Conservation (phyloP, 1,140 invertebrate species). For the Drosophila trapezifrons region DNA sequence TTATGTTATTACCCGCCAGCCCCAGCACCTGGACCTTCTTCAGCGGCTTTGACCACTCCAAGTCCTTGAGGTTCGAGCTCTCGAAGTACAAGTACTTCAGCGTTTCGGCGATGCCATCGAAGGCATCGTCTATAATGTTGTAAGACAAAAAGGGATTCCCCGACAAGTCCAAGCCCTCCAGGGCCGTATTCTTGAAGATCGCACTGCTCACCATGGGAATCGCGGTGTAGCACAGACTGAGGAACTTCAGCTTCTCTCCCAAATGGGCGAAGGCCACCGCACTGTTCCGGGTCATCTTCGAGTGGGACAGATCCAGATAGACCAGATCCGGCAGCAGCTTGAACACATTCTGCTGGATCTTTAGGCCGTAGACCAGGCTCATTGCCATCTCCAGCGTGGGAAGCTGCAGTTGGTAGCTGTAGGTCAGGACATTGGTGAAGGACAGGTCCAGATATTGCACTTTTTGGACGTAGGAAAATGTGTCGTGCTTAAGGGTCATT, state of each 20-base stretch:
- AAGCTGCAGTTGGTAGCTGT: conserved; percentile 57
- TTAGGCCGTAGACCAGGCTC: conserved; percentile 67
- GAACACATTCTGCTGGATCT: conserved; percentile 79
- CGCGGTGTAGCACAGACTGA: conserved; percentile 85
- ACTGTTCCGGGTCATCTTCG: conserved; percentile 83
- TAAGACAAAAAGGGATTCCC: conserved; percentile 84
- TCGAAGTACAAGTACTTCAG: conserved; percentile 85
- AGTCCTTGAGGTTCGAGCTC: conserved; percentile 77
- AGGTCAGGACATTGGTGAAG: conserved; percentile 81
- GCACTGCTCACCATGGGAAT: conserved; percentile 75
- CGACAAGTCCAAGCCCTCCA: conserved; percentile 85
- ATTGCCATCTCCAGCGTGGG: conserved; percentile 60
- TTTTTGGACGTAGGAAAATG: conserved; percentile 81
- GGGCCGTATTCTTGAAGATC: conserved; percentile 82
- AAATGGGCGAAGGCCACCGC: conserved; percentile 80
- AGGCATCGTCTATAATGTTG: conserved; percentile 70
- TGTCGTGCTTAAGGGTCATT: conserved; percentile 75
- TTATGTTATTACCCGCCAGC: conserved; percentile 85
- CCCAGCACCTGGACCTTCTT: conserved; percentile 83
- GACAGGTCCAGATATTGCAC: conserved; percentile 85
- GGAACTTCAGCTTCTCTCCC: conserved; percentile 77
- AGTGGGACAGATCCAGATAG: conserved; percentile 85
- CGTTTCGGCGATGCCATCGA: conserved; percentile 82
- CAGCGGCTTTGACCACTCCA: conserved; percentile 81
- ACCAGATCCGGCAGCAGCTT: conserved; percentile 74